Evolutionary conservation across 2,797 vertebrate species (phyloP), one percentile per base, ranked within the genome.

Genomic region (Anas georgica): DNA sequence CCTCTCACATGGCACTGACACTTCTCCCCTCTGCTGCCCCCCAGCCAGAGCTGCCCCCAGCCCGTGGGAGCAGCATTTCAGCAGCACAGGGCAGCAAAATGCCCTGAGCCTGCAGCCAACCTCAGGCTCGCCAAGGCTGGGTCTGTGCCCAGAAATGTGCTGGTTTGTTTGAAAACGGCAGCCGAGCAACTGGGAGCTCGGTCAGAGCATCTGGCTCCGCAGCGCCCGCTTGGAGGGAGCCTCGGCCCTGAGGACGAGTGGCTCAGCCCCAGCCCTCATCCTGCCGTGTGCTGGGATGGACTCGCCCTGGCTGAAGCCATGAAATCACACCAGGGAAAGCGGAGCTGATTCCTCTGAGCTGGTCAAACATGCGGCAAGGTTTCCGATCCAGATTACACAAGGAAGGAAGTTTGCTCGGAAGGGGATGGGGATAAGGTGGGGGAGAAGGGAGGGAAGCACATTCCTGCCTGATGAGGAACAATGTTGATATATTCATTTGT

Each of bases 321-420:
- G 79, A 91, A 95, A 88, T 90, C 94, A 90, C 3, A 3, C 41
- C 90, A 94, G 73, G 82, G 93, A 92, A 77, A 89, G 69, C 50
- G 1, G 8, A 73, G 69, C 63, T 58, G 90, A 28, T 62, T 43
- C 78, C 73, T 90, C 72, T 25, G 26, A 90, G 93, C 80, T 1
- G 1, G 81, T 96, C 97, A 96, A 91, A 93, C 94, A 95, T 82
- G 91, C 7, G 25, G 75, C 1, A 16, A 83, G 67, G 95, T 95
- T 97, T 98, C 98, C 97, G 92, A 81, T 96, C 79, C 68, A 88
- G 94, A 96, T 94, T 95, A 94, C 78, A 35, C 75, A 93, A 97
- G 97, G 97, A 97, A 98, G 96, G 90, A 94, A 96, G 92, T 91
- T 94, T 72, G 94, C 78, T 93, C 41, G 89, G 97, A 97, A 97